phyloP scores from a whole-genome alignment of 2,113 vertebrate genomes.

The Synchiropus splendidus region DNA sequence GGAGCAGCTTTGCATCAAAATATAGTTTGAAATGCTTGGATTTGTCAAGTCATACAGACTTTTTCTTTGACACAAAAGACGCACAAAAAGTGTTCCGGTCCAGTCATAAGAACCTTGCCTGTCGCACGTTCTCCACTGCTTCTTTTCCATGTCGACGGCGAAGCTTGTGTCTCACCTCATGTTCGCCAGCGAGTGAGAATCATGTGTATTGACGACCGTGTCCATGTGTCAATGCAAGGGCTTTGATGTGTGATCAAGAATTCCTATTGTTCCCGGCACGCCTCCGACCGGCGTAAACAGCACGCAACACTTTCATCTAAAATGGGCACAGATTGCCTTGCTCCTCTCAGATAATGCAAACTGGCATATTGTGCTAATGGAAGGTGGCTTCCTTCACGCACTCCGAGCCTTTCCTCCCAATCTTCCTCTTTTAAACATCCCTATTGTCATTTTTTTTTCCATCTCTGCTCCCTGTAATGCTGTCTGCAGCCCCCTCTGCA shows the following conservation, averaged over 20 bases:
- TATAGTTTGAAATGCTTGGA: too few species aligned
- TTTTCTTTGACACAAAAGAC: too few species aligned
- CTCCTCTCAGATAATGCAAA: constrained; percentile 11
- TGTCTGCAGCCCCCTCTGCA: constrained; percentile 4
- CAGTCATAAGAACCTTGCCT: too few species aligned
- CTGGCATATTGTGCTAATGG: background rate
- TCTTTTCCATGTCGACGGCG: too few species aligned
- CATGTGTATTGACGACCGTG: background rate
- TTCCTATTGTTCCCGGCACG: constrained; percentile 54
- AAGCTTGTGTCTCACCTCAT: too few species aligned
- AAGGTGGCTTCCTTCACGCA: constrained; percentile 1
- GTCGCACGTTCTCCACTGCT: too few species aligned
- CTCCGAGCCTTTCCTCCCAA: constrained; percentile 16
- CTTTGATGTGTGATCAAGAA: constrained; percentile 59
- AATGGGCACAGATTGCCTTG: constrained; percentile 22
- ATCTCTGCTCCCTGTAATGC: background rate
- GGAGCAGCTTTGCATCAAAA: too few species aligned
- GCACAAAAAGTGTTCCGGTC: too few species aligned
- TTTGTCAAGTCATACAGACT: too few species aligned
- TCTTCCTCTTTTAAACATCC: constrained; percentile 1
- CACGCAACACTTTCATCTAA: constrained; percentile 44
- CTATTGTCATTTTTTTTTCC: constrained; percentile 1
- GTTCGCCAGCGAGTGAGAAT: too few species aligned
- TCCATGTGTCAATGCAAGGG: constrained; percentile 18
- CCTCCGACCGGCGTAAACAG: too few species aligned